Conservation (phyloP, 2,888 invertebrate species). For the Xylocampa areola region DNA sequence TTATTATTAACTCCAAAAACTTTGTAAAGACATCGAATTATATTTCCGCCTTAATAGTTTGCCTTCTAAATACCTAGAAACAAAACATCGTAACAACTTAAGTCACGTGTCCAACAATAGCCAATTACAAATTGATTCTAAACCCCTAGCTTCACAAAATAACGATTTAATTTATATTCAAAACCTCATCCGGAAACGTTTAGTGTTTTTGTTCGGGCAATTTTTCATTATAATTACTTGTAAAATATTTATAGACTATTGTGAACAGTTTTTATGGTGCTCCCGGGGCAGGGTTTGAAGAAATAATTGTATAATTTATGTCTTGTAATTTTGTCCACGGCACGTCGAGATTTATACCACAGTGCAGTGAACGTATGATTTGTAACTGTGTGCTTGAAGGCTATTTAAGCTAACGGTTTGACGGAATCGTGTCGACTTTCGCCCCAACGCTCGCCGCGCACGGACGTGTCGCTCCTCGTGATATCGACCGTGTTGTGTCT, state of each 20-base stretch:
- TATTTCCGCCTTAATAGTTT: conserved; percentile 5
- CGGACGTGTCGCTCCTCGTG: too few relatives aligned
- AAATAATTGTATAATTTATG: conserved; percentile 80
- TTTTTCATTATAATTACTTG: conserved; percentile 86
- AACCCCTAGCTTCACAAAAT: conserved; percentile 59
- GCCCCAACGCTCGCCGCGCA: too few relatives aligned
- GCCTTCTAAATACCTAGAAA: conserved; percentile 12
- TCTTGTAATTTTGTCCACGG: conserved; percentile 75
- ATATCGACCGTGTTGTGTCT: too few relatives aligned
- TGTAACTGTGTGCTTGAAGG: conserved; percentile 58
- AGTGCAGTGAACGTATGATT: conserved; percentile 66
- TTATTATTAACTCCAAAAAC: background rate
- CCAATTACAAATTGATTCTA: conserved; percentile 73
- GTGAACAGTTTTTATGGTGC: conserved; percentile 75
- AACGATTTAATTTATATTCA: conserved; percentile 76
- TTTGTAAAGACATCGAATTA: conserved; percentile 9
- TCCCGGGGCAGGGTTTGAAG: conserved; percentile 60
- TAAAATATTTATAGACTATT: conserved; percentile 86
- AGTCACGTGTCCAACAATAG: conserved; percentile 63
- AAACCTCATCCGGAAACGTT: conserved; percentile 77
- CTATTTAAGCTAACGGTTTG: conserved; percentile 49
- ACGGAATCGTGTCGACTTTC: conserved; percentile 52
- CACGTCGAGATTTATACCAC: conserved; percentile 62
- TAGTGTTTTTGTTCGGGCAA: conserved; percentile 71
- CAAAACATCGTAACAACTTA: conserved; percentile 32